Evolutionary conservation across 1,140 invertebrate species (phyloP), one percentile per base, ranked within the genome.

Genomic region (Polypedilum pembai): DNA sequence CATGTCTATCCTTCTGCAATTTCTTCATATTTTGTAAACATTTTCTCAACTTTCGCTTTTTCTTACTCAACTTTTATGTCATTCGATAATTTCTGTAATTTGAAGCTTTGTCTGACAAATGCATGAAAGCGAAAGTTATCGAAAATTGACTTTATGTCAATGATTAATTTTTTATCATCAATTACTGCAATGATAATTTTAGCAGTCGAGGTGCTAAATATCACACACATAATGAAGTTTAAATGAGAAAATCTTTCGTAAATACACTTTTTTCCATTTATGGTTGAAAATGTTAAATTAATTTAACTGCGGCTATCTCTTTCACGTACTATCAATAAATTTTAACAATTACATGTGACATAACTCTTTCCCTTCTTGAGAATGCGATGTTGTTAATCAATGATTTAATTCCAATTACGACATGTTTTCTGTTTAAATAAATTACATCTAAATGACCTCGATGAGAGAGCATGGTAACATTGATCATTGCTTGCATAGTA

Each of bases 261-360:
- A 56, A 56, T 56, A 56, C 3, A 56, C 12, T 56, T 15, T 56
- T n/a, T 69, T 69, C 65, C 65, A 69, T 69, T 69, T 69, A 69
- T 69, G 65, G 65, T 56, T 56, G 45, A 56, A n/a, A 56, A n/a
- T 15, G 12, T 3, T 56, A 12, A 56, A n/a, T 56, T 56, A 15
- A 12, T 12, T 56, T 45, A 3, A 45, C n/a, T n/a, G n/a, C n/a
- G 41, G 41, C 41, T 45, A 8, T 45, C 41, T 7, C 41, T 45
- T 45, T 3, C 40, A 41, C 41, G 1, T 8, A 45, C 7, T 45
- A 15, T 1, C 8, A 10, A 45, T 45, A 8, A 45, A 15, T 45
- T 45, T 41, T 45, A 45, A 15, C 41, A 45, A 10, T 8, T 45
- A 15, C 41, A 45, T 45, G 41, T 45, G 41, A 45, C 41, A 45